Conservation (phyloP, 2,113 vertebrate genomes). For the Eurypyga helias region DNA sequence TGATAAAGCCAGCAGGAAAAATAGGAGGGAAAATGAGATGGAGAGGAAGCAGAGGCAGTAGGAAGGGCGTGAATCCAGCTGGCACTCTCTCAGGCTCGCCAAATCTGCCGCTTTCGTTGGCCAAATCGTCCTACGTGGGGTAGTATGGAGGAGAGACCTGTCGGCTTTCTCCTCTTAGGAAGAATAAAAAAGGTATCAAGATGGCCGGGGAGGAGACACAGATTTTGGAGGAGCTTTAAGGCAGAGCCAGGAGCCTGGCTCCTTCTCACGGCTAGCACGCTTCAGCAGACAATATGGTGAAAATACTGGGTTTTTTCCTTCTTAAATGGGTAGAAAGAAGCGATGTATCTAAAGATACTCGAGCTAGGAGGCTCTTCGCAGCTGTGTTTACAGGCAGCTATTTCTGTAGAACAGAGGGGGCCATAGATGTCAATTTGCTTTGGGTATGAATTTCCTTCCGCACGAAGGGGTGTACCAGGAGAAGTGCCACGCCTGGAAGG, state of each 20-base stretch:
- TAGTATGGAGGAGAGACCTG: background rate
- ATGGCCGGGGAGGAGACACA: background rate
- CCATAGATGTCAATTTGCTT: background rate
- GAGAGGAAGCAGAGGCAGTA: background rate
- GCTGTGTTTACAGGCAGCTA: slow-evolving; percentile 49
- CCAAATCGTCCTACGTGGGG: fast-evolving
- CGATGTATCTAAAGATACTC: background rate
- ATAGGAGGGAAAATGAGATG: background rate
- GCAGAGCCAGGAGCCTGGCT: background rate
- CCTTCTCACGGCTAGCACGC: fast-evolving
- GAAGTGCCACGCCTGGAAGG: background rate
- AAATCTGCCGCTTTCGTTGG: background rate
- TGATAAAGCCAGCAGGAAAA: background rate
- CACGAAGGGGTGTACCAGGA: background rate
- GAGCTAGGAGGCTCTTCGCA: background rate
- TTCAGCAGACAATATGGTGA: background rate
- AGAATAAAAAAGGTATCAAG: background rate
- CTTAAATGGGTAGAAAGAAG: background rate
- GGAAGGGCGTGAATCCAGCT: background rate
- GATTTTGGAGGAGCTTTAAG: background rate
- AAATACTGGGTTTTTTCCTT: background rate
- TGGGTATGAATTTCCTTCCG: background rate
- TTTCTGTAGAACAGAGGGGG: slow-evolving; percentile 17
- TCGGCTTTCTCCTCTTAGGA: background rate
- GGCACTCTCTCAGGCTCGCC: background rate